Conservation (phyloP, 2,888 invertebrate genomes). For the Melolontha melolontha region DNA sequence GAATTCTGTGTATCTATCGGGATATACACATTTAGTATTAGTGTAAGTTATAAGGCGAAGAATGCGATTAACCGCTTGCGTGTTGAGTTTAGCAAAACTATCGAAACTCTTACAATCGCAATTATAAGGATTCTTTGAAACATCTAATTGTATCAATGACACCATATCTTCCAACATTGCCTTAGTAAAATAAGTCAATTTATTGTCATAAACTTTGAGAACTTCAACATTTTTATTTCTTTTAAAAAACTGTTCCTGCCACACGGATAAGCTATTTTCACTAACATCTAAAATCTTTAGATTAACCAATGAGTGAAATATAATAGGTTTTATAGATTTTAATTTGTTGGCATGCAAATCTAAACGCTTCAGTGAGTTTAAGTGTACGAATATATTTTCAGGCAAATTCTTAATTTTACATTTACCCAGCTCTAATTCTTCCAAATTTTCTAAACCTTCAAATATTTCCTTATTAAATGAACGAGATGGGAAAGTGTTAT, state of each 20-base stretch:
- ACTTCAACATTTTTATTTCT: constrained; percentile 64
- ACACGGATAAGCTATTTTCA: constrained; percentile 68
- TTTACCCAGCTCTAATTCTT: constrained; percentile 67
- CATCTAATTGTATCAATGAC: constrained; percentile 65
- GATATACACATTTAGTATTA: constrained; percentile 49
- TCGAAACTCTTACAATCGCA: constrained; percentile 70
- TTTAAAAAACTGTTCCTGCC: constrained; percentile 68
- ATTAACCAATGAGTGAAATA: constrained; percentile 65
- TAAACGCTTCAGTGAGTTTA: constrained; percentile 68
- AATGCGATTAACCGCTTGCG: not conserved
- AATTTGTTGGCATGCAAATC: constrained; percentile 68
- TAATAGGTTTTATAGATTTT: constrained; percentile 64
- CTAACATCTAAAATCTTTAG: constrained; percentile 68
- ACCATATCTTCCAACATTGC: constrained; percentile 72
- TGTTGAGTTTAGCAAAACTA: constrained; percentile 53
- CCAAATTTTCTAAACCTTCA: constrained; percentile 67
- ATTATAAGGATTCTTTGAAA: constrained; percentile 69
- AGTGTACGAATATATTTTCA: constrained; percentile 67
- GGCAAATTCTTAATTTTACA: constrained; percentile 66
- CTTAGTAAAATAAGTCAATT: constrained; percentile 68
- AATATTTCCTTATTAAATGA: constrained; percentile 61
- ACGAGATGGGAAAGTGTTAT: constrained; percentile 66
- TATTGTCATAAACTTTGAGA: constrained; percentile 68
- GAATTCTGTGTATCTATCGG: constrained; percentile 50
- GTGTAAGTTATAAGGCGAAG: constrained; percentile 44